A percentile compares a stretch with the other conserved stretches of the same genome.
phyloP scores from a whole-genome alignment of 64 coral and sea anemone genomes.

The Pachyseris speciosa region DNA sequence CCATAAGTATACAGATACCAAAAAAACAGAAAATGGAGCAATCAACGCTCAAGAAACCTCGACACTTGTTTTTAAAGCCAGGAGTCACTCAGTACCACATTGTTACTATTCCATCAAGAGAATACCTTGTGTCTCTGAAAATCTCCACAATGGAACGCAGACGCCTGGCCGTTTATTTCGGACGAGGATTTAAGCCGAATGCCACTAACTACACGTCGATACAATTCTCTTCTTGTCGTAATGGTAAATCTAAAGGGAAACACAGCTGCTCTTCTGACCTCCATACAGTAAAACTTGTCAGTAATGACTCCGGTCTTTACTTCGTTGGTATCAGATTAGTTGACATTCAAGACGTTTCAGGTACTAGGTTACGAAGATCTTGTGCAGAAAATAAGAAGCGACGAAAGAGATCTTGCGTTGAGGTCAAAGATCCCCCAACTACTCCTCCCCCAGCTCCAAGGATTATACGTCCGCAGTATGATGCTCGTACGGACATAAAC shows the following conservation, averaged over 20 bases:
- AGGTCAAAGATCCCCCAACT: constrained; percentile 81
- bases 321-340: background rate
- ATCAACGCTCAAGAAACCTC: background rate
- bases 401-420: constrained; percentile 71
- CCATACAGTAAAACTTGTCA: background rate
- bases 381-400: constrained; percentile 33
- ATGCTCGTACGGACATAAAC: constrained; percentile 55
- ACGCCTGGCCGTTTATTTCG: background rate
- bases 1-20: constrained; percentile 35
- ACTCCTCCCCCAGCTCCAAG: constrained; percentile 63
- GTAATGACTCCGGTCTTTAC: constrained; percentile 14
- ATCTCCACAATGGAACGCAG: background rate
- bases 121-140: background rate
- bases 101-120: background rate
- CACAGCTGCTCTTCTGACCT: background rate
- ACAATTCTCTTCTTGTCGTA: background rate
- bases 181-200: constrained; percentile 7
- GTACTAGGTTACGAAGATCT: background rate
- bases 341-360: background rate
- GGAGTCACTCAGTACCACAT: background rate
- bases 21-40: background rate
- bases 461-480: constrained; percentile 49
- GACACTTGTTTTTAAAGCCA: constrained; percentile 13
- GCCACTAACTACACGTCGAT: background rate
- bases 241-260: too few species aligned